A percentile compares a stretch with the other conserved stretches of the same genome.
Conservation (phyloP, 2,888 invertebrate genomes). For the Drosophila limbata region DNA sequence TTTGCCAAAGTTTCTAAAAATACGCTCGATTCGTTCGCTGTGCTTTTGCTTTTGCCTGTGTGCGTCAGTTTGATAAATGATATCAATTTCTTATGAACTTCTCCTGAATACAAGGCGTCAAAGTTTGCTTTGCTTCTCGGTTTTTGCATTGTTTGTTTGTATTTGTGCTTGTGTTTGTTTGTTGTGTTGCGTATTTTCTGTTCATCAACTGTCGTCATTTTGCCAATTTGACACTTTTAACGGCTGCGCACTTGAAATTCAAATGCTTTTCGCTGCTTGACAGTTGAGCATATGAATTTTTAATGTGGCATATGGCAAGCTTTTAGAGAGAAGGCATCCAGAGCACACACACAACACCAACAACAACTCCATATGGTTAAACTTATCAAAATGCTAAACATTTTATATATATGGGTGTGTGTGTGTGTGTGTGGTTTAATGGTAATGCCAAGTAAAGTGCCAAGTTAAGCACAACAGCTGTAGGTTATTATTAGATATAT, state of each 20-base stretch:
- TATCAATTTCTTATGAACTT: slow-evolving; percentile 76
- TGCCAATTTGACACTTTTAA: slow-evolving; percentile 79
- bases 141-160: slow-evolving; percentile 29
- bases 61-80: slow-evolving; percentile 77
- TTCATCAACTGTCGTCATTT: slow-evolving; percentile 56
- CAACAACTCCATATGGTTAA: slow-evolving; percentile 56
- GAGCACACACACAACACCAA: slow-evolving; percentile 2
- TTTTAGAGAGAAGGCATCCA: slow-evolving; percentile 40
- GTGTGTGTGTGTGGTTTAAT: slow-evolving; percentile 27
- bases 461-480: slow-evolving; percentile 33
- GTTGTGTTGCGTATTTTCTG: slow-evolving; percentile 10
- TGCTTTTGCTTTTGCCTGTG: slow-evolving; percentile 30
- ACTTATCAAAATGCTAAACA: slow-evolving; percentile 73
- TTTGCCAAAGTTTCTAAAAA: slow-evolving; percentile 67
- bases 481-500: slow-evolving; percentile 29
- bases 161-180: slow-evolving; percentile 19
- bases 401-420: slow-evolving; percentile 12
- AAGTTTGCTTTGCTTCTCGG: slow-evolving; percentile 55
- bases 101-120: slow-evolving; percentile 45
- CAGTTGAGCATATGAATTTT: slow-evolving; percentile 77
- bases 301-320: slow-evolving; percentile 69
- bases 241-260: slow-evolving; percentile 74
- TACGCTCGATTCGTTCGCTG: slow-evolving; percentile 48
- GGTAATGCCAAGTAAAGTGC: slow-evolving; percentile 47
- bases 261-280: slow-evolving; percentile 64